These are phyloP conservation scores for Cybosia mesomella DNA, from an alignment of 2,888 invertebrate genomes.

Conservation along the genomic window DNA sequence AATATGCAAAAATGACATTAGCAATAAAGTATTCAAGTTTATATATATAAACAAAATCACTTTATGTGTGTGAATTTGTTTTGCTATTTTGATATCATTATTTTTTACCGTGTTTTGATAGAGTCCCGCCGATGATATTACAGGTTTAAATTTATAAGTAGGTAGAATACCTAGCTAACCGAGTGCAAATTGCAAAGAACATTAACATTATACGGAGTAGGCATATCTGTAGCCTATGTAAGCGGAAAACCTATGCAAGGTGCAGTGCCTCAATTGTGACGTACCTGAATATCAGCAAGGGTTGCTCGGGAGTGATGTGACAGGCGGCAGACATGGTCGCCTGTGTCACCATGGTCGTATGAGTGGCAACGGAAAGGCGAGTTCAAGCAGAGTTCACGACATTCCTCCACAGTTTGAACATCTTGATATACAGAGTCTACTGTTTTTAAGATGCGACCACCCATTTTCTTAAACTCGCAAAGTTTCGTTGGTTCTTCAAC, in stretches of 20 bases:
- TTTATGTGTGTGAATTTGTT: no score
- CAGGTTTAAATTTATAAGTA: no score
- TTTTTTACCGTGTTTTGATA: no score
- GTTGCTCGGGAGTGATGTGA: conserved; percentile 97
- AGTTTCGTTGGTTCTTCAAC: conserved; percentile 97
- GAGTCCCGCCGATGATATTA: no score
- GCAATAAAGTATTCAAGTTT: no score
- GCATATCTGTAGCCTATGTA: no score
- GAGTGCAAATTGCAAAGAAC: no score
- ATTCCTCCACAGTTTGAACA: conserved; percentile 94
- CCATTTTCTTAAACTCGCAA: conserved; percentile 96
- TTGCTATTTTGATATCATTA: no score
- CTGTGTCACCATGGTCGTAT: conserved; percentile 97
- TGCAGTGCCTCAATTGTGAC: neutral
- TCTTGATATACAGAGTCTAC: conserved; percentile 97
- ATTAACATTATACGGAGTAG: neutral
- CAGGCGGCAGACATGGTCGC: conserved; percentile 96
- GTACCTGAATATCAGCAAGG: conserved; percentile 94
- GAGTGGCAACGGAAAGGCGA: conserved; percentile 97
- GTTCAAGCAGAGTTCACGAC: conserved; percentile 95
- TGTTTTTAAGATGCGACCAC: conserved; percentile 95
- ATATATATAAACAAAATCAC: no score
- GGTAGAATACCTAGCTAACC: no score
- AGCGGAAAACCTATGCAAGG: neutral
- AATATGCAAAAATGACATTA: neutral